Conservation (phyloP, 2,888 invertebrate genomes). For the Antheraea assamensis region DNA sequence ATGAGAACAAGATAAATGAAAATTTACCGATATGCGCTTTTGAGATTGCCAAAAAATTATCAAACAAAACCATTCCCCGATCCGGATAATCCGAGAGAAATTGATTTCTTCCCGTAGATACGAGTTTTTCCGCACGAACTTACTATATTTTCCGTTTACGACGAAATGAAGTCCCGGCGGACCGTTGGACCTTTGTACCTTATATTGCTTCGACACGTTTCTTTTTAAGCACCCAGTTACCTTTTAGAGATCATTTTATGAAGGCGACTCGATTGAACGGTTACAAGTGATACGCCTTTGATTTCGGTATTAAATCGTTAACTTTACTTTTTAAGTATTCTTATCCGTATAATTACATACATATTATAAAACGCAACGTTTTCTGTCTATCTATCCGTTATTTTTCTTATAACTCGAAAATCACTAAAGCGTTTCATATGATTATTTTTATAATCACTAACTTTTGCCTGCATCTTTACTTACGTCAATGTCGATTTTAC, state of each 20-base stretch:
- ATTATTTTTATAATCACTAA: no score
- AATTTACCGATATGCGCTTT: not conserved
- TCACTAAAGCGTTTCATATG: no score
- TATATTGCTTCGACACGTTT: slow-evolving; percentile 14
- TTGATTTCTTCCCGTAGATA: slow-evolving; percentile 12
- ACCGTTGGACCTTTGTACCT: slow-evolving; percentile 12
- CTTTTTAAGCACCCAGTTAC: not conserved
- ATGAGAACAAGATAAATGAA: not conserved
- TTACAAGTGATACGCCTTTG: not conserved
- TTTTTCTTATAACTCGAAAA: no score
- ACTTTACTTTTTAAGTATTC: not conserved
- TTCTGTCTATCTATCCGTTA: no score
- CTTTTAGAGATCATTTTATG: slow-evolving; percentile 2
- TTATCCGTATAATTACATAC: no score
- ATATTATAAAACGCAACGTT: no score
- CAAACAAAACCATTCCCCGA: slow-evolving; percentile 1
- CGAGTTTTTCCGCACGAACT: slow-evolving; percentile 1
- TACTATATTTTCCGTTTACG: slow-evolving; percentile 9
- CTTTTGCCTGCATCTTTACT: no score
- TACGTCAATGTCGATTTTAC: no score
- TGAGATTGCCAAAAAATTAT: not conserved
- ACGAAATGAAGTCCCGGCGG: slow-evolving; percentile 6
- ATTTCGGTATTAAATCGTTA: not conserved
- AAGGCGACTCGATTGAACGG: not conserved
- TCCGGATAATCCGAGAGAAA: slow-evolving; percentile 16